Evolutionary conservation across 2,113 vertebrate species (phyloP).

Genomic region (Galemys pyrenaicus): DNA sequence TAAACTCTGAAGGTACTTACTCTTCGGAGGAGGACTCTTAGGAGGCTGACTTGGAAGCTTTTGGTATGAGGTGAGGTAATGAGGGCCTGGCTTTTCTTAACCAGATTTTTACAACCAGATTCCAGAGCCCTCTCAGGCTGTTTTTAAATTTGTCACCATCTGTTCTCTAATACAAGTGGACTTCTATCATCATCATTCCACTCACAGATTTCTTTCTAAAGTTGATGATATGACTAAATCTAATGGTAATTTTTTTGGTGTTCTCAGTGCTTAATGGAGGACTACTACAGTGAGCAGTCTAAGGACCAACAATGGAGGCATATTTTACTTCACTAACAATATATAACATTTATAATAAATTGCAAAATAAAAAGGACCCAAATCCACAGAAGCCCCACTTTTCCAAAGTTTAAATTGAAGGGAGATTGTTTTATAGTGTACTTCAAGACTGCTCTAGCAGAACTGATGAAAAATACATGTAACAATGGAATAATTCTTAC

Average conservation of each 20-base stretch:
- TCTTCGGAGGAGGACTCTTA: no score
- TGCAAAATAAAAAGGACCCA: background rate
- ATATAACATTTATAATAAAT: conserved; percentile 32
- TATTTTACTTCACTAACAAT: conserved; percentile 8
- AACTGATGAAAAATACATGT: conserved; percentile 26
- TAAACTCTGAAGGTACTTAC: conserved; percentile 7
- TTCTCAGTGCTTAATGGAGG: background rate
- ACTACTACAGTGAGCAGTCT: background rate
- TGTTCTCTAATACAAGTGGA: conserved; percentile 63
- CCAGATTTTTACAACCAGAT: conserved; percentile 69
- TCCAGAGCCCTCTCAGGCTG: conserved; percentile 45
- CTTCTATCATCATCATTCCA: conserved; percentile 66
- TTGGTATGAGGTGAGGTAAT: conserved; percentile 65
- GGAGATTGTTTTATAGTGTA: conserved; percentile 36
- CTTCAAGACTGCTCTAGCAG: background rate
- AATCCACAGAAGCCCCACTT: background rate
- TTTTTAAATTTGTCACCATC: conserved; percentile 71
- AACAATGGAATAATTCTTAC: background rate
- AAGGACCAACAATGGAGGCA: background rate
- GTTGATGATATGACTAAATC: conserved; percentile 49
- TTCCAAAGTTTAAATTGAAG: conserved; percentile 47
- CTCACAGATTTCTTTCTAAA: conserved; percentile 59
- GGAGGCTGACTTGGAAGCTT: conserved; percentile 55
- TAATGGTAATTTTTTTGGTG: conserved; percentile 41
- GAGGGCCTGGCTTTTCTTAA: conserved; percentile 68